Base-by-base conservation (phyloP, 35 echinoderm and acorn worm genomes). In the Ophiothrix spiculata region DNA sequence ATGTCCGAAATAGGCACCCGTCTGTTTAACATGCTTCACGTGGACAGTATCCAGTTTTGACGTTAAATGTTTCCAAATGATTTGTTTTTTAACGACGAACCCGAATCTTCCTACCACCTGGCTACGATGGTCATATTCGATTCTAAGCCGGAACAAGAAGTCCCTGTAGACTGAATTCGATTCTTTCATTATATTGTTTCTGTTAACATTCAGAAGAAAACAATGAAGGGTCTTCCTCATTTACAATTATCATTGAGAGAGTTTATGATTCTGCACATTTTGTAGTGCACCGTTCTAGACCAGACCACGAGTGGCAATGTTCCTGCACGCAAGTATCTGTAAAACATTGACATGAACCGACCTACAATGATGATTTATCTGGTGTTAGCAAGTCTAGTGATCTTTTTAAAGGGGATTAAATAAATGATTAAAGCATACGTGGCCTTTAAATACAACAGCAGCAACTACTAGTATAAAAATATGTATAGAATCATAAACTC, bases 11-110 rank as follows among this genome's bases (percentile, higher is more conserved):
- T 69, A 28, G 60, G 60, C 23, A 69, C 29, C 60, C 60, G 60
- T 69, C 60, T 69, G 60, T 28, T 25, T 4, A 69, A 69, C 60
- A 69, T n/a, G 25, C 60, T 25, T 2, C 60, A 15, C n/a, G n/a
- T n/a, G n/a, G n/a, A n/a, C n/a, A n/a, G n/a, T 69, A 15, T 69
- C 23, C 60, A 69, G 60, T 69, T 25, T 10, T 69, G 17, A 54
- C 17, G 60, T n/a, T 69, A 69, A 69, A 69, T 69, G 23, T 69
- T 69, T 69, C 60, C 60, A 69, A 69, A 69, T 69, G 60, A 69
- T 69, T 69, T 69, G 60, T 11, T 69, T 69, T n/a, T 25, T 25
- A 15, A 69, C 17, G 60, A 69, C 23, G 60, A 69, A 69, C 16
- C 17, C 4, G 16, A 69, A 2, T 69, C 60, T 69, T 69, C 60